These are phyloP conservation scores for Rissa tridactyla DNA, from an alignment of 2,113 vertebrate species.

Conservation along the genomic window DNA sequence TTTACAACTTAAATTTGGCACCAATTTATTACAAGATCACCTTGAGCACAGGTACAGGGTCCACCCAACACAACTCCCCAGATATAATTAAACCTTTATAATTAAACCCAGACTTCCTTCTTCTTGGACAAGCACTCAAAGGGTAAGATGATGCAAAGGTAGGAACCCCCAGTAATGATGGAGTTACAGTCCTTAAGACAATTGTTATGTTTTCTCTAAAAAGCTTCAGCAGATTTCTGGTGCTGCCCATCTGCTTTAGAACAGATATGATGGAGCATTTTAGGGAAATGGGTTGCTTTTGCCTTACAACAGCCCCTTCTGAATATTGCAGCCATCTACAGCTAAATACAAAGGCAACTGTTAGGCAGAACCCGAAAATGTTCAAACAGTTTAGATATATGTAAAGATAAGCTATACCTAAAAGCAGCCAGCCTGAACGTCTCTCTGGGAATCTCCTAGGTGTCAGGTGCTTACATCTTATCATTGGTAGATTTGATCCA, in stretches of 20 bases:
- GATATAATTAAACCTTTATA: not conserved
- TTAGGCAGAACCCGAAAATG: not conserved
- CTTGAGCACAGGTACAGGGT: accelerated
- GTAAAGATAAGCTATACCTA: not conserved
- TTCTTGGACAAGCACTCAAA: not conserved
- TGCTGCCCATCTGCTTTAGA: not conserved
- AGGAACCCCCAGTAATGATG: not conserved
- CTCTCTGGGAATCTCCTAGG: not conserved
- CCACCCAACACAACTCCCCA: not conserved
- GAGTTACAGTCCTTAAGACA: not conserved
- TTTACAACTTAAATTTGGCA: not conserved
- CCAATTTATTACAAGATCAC: not conserved
- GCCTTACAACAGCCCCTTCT: not conserved
- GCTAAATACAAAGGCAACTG: not conserved
- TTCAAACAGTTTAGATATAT: not conserved
- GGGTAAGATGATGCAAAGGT: not conserved
- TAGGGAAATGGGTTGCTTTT: not conserved
- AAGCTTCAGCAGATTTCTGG: not conserved
- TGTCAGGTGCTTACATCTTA: not conserved
- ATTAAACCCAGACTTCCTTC: not conserved
- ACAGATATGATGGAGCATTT: not conserved
- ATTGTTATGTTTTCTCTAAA: not conserved
- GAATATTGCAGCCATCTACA: not conserved
- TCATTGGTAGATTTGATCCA: not conserved
- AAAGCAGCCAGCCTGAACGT: not conserved